Percentiles rank a stretch among this genome's conserved stretches.
Evolutionary conservation across 2,797 vertebrate genomes (phyloP).

Genomic region (Chlorospingus flavigularis): DNA sequence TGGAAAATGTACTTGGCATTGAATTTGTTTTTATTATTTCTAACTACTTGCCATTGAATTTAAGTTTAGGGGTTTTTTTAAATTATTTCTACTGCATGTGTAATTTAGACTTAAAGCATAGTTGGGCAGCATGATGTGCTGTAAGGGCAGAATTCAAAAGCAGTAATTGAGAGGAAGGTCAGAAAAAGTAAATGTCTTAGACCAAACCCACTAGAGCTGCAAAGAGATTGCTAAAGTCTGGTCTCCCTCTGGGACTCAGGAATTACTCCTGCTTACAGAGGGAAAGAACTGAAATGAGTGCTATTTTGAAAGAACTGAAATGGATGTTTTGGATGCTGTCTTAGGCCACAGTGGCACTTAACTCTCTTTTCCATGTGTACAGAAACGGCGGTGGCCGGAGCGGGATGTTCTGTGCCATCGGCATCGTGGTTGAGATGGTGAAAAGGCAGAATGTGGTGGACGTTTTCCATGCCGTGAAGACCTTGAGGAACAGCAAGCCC

Average conservation of each 20-base stretch:
- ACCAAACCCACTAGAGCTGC: neutral
- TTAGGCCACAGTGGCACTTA: neutral
- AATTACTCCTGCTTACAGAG: neutral
- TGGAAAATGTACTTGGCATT: neutral
- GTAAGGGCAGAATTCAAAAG: neutral
- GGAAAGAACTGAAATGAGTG: neutral
- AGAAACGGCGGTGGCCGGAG: constrained; percentile 96
- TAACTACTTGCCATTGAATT: neutral
- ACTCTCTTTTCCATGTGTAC: neutral
- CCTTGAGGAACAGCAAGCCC: constrained; percentile 95
- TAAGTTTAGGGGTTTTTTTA: accelerated
- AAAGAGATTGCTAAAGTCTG: neutral
- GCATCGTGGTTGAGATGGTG: constrained; percentile 98
- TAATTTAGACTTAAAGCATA: neutral
- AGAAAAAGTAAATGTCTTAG: neutral
- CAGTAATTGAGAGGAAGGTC: neutral
- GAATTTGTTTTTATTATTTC: neutral
- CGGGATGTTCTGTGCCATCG: constrained; percentile 94
- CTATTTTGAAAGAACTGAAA: neutral
- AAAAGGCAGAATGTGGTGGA: constrained; percentile 98
- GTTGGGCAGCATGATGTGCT: neutral
- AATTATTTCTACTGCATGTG: neutral
- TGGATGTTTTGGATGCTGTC: neutral
- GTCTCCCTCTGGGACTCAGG: neutral
- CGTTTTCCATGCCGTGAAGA: constrained; percentile 97